Conservation (phyloP, 2,888 invertebrate genomes). For the Trichopoda pennipes region DNA sequence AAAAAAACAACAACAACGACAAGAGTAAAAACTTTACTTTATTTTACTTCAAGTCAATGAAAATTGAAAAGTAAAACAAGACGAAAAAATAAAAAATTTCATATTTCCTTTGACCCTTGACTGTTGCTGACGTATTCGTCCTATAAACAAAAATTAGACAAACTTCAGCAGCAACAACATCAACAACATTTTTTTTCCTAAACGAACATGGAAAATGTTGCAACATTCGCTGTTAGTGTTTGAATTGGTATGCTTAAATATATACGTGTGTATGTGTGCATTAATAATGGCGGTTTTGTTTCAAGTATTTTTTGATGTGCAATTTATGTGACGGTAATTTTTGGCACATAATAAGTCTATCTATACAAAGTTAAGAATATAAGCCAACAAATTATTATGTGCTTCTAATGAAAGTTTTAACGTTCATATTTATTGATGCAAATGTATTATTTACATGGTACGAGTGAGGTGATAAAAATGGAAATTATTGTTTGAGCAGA, state of each 20-base stretch:
- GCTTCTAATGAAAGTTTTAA: conserved; percentile 39
- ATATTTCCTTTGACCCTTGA: conserved; percentile 63
- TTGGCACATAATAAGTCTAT: neutral
- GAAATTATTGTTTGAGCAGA: too few relatives aligned
- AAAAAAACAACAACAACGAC: neutral
- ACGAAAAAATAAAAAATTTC: neutral
- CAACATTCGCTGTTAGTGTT: conserved; percentile 26
- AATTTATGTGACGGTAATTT: neutral
- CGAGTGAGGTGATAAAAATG: too few relatives aligned
- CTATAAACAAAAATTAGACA: conserved; percentile 29
- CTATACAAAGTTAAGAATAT: neutral
- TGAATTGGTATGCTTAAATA: neutral
- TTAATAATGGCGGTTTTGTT: conserved; percentile 13
- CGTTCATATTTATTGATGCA: conserved; percentile 1
- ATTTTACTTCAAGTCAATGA: conserved; percentile 56
- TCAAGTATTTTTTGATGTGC: neutral
- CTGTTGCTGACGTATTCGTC: conserved; percentile 63
- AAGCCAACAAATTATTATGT: conserved; percentile 42
- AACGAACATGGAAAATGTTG: conserved; percentile 10
- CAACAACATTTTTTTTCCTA: conserved; percentile 32
- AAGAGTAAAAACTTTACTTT: conserved; percentile 29
- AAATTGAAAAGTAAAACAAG: conserved; percentile 28
- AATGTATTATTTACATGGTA: too few relatives aligned
- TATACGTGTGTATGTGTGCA: conserved; percentile 4
- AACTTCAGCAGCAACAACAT: conserved; percentile 7